phyloP scores from a whole-genome alignment of 2,113 vertebrate genomes.

The Cyphomyrus discorhynchus region DNA sequence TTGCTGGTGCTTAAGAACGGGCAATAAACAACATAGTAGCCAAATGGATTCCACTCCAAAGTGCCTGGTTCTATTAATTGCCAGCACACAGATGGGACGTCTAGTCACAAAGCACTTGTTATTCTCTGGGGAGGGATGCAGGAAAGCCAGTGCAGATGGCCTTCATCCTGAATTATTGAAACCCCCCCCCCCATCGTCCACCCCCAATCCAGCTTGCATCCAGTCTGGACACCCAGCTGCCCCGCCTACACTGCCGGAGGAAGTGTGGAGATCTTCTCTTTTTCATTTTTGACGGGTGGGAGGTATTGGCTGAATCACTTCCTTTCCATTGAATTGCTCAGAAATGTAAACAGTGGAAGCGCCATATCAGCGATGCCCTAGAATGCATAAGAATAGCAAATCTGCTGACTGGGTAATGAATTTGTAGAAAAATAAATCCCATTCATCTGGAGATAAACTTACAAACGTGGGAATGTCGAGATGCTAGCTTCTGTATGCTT shows the following conservation, averaged over 20 bases:
- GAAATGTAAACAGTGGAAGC: not conserved
- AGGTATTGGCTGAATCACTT: not conserved
- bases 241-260: not conserved
- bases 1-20: not conserved
- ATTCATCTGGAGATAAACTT: not conserved
- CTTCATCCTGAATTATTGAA: conserved; percentile 10
- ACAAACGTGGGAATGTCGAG: not conserved
- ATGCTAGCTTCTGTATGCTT: not conserved
- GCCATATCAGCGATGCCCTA: not conserved
- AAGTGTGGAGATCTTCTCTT: not conserved
- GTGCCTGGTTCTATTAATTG: not conserved
- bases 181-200: not conserved
- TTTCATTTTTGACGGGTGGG: not conserved
- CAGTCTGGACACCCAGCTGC: not conserved
- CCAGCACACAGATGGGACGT: conserved; percentile 6
- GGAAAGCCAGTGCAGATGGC: conserved; percentile 12
- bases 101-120: not conserved
- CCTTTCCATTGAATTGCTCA: not conserved
- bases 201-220: conserved; percentile 1
- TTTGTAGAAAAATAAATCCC: not conserved
- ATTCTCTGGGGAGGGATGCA: not conserved
- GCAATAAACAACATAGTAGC: not conserved
- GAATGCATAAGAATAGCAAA: not conserved
- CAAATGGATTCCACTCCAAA: not conserved
- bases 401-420: not conserved